These are phyloP conservation scores for Nothobranchius furzeri DNA, from an alignment of 2,113 vertebrate genomes.

Conservation along the genomic window DNA sequence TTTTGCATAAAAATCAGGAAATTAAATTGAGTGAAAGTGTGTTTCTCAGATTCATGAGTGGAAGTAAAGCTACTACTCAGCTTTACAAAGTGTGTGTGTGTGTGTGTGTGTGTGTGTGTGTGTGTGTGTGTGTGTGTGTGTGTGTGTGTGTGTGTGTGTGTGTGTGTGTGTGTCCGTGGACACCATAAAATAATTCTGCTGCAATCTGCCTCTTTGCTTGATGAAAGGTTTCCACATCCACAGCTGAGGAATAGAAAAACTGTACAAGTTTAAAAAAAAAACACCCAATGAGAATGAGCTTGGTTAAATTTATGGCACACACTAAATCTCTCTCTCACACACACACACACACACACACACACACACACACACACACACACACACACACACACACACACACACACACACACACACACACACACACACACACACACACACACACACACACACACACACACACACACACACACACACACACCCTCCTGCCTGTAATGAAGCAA, in stretches of 20 bases:
- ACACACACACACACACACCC: constrained; percentile 20
- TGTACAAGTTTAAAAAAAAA: constrained; percentile 21
- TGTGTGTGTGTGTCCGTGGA: constrained; percentile 13
- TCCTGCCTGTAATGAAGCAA: constrained; percentile 74
- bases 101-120: no score
- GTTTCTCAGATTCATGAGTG: no score
- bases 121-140: neutral
- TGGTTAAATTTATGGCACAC: constrained; percentile 43
- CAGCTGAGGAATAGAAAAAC: constrained; percentile 14
- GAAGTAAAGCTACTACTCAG: neutral
- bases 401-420: neutral
- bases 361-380: neutral
- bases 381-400: constrained; percentile 17
- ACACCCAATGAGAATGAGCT: constrained; percentile 25
- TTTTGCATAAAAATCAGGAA: no score
- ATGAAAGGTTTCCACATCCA: constrained; percentile 16
- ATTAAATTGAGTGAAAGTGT: no score
- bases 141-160: neutral
- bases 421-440: constrained; percentile 14
- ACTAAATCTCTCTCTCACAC: neutral
- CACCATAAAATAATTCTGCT: constrained; percentile 16
- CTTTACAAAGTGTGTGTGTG: neutral
- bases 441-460: neutral
- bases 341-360: constrained; percentile 7
- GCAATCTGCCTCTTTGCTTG: constrained; percentile 29